Evolutionary conservation across 2,888 invertebrate species (phyloP), one percentile per base, ranked within the genome.

Genomic region (Aphodius sticticus): DNA sequence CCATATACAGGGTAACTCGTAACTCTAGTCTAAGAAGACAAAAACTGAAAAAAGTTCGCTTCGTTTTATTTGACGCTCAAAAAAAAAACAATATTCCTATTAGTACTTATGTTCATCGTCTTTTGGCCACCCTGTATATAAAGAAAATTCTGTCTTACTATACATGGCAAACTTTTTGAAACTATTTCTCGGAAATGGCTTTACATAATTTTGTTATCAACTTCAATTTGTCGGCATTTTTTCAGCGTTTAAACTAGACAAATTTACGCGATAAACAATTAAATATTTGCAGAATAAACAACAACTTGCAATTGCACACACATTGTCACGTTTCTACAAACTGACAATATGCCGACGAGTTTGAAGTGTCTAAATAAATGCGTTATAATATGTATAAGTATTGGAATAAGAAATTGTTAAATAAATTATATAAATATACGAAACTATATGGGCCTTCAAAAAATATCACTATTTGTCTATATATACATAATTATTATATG

Each of bases 1-100:
- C 53, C 53, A 53, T 53, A 53, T 53, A 53, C 53, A 53, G 53
- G 53, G 53, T 53, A 53, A 53, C 53, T 53, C 53, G 53, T 53
- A 53, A 53, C 12, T 53, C 53, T 53, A 53, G 53, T 53, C 53
- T 12, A 53, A 53, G 53, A 53, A 53, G 53, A 53, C 53, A 53
- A 53, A 53, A 53, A 53, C 53, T 53, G 53, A 53, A 7, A 38
- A 53, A 53, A 3, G 53, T 53, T 53, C 53, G 53, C 53, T 53
- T 53, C 1, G 53, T 53, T 53, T 53, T 53, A 53, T 53, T 53
- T 53, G 53, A 53, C 53, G 53, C 53, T 53, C 53, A 53, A 53
- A 26, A 53, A 53, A 53, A 53, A 53, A 53, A 53, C 53, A 53
- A 3, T 53, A 53, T 53, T 53, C 53, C 53, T 53, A 53, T 53